phyloP scores from a whole-genome alignment of 2,797 vertebrate species.

The Spinus olivaceus region DNA sequence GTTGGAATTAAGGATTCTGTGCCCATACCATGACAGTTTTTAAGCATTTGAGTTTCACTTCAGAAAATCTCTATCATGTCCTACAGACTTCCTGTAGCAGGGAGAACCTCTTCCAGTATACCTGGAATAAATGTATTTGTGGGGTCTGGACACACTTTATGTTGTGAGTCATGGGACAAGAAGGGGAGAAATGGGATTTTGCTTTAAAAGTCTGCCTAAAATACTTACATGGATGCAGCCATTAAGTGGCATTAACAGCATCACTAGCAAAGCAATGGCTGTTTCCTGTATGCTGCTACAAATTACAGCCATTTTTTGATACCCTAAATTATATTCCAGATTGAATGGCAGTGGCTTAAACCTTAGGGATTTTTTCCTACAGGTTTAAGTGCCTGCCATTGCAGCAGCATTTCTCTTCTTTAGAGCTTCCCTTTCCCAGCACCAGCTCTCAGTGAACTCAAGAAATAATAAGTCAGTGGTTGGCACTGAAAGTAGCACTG shows the following conservation, averaged over 20 bases:
- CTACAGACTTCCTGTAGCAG: background rate
- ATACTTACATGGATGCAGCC: rapidly evolving
- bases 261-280: background rate
- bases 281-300: background rate
- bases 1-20: background rate
- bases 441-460: background rate
- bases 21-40: background rate
- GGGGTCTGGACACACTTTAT: background rate
- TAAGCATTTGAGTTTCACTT: rapidly evolving
- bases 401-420: background rate
- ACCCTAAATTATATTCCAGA: background rate
- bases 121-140: background rate
- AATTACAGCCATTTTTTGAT: background rate
- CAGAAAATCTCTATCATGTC: background rate
- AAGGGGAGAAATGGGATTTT: background rate
- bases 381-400: background rate
- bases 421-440: background rate
- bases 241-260: background rate
- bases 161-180: background rate
- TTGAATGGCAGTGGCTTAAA: background rate
- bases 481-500: background rate
- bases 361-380: background rate
- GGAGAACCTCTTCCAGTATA: background rate
- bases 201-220: background rate
- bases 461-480: background rate